Evolutionary conservation across 1,140 invertebrate species (phyloP), one percentile per base, ranked within the genome.

Genomic region (Melitaea cinxia): DNA sequence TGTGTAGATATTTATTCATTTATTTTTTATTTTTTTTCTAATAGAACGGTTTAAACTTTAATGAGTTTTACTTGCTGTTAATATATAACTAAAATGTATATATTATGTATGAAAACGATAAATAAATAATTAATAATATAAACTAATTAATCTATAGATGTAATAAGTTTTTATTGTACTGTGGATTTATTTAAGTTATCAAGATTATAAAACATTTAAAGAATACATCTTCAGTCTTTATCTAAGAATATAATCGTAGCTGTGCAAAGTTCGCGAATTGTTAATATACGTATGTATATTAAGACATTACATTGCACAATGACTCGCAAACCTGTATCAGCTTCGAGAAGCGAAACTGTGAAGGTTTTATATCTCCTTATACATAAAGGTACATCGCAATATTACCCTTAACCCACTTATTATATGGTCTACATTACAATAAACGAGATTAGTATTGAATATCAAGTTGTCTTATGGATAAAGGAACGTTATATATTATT

Each of bases 281-380:
- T 6, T 33, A 33, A 4, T n/a, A n/a, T 10, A 33, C 2, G n/a
- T 33, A 17, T 42, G 17, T 17, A 9, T 42, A 42, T 19, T 42
- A 23, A 47, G 42, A 21, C 42, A 10, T 47, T 21, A 47, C 21
- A 47, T 42, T 42, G 37, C 42, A 47, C 42, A 47, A 47, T 47
- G 23, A 12, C 39, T 45, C 39, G 17, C 42, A 23, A 47, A 47
- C 17, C 19, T 10, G 10, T 17, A 47, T 9, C 42, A 23, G 42
- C 42, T 21, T 9, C 39, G n/a, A 47, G 21, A 47, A 5, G 42
- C 42, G 10, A 21, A 7, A 47, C 42, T 19, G 42, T 47, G 42
- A 47, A 47, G 42, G 42, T 42, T 42, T 42, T 42, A 17, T 42
- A 42, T 42, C 15, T 42, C 9, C 42, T 47, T 23, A 47, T 19